A percentile compares a stretch with the other conserved stretches of the same genome.
Conservation (phyloP, 2,113 vertebrate species). For the Rhinoptilus africanus region DNA sequence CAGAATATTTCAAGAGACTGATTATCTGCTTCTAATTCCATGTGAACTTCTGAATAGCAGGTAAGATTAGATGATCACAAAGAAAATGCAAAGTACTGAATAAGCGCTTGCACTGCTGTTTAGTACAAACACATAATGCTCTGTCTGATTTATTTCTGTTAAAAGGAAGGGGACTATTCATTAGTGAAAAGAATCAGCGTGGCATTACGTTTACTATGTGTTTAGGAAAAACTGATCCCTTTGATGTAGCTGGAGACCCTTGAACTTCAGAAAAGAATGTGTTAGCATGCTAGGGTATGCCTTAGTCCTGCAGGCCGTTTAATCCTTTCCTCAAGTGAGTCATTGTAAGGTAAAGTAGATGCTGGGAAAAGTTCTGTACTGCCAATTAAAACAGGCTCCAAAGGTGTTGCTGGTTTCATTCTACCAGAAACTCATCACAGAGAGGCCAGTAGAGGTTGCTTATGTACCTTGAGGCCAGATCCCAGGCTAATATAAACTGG, state of each 20-base stretch:
- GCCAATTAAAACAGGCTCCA: constrained; percentile 56
- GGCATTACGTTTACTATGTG: constrained; percentile 4
- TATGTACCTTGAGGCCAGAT: constrained; percentile 7
- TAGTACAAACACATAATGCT: background rate
- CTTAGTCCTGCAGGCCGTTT: constrained; percentile 34
- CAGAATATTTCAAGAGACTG: background rate
- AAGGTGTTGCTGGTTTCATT: constrained; percentile 48
- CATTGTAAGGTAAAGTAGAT: constrained; percentile 59
- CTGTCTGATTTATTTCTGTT: background rate
- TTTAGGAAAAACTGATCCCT: constrained; percentile 17
- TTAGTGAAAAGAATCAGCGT: constrained; percentile 55
- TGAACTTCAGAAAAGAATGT: constrained; percentile 62
- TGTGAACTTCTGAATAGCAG: constrained; percentile 24
- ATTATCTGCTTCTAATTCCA: background rate
- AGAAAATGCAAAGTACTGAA: background rate
- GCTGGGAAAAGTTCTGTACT: constrained; percentile 29
- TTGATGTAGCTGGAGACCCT: constrained; percentile 57
- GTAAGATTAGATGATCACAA: constrained; percentile 35
- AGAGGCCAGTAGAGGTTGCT: constrained; percentile 1
- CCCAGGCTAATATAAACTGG: background rate
- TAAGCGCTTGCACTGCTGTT: background rate
- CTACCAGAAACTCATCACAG: constrained; percentile 36
- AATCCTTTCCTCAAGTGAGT: constrained; percentile 38
- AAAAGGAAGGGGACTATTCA: background rate
- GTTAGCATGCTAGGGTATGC: constrained; percentile 1